Evolutionary conservation across 2,797 vertebrate genomes (phyloP).

Genomic region (Notamacropus eugenii): DNA sequence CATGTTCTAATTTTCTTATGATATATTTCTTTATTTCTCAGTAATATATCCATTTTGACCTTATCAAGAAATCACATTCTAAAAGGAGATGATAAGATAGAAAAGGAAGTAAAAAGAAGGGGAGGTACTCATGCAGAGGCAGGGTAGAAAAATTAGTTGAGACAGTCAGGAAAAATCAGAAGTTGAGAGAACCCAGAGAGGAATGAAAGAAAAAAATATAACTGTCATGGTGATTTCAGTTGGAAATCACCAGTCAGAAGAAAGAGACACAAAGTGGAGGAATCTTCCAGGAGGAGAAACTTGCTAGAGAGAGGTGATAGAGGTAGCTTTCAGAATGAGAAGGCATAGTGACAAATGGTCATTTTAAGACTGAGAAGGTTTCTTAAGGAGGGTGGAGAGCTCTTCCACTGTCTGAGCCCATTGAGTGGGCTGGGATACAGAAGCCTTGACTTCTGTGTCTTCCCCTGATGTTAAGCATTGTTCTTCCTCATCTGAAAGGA

Average conservation of each 20-base stretch:
- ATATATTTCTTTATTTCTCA: neutral
- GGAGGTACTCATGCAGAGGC: neutral
- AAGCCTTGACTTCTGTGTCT: too few species aligned
- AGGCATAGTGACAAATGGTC: neutral
- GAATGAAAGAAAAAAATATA: neutral
- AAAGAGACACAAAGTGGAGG: neutral
- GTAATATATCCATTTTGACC: neutral
- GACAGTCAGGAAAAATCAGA: neutral
- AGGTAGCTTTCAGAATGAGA: neutral
- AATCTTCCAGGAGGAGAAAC: neutral
- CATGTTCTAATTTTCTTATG: neutral
- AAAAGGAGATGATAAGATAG: neutral
- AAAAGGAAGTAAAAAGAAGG: neutral
- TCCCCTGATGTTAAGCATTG: too few species aligned
- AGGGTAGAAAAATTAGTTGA: neutral
- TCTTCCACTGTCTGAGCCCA: too few species aligned
- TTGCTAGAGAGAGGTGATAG: neutral
- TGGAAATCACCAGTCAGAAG: neutral
- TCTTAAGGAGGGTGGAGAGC: neutral
- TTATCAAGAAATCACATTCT: neutral
- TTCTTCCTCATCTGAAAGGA: too few species aligned
- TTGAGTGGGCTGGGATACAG: too few species aligned
- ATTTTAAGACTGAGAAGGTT: neutral
- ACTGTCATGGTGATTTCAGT: neutral
- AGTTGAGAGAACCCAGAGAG: neutral